phyloP scores from a whole-genome alignment of 2,888 invertebrate species.

The Heliothis peltigera region DNA sequence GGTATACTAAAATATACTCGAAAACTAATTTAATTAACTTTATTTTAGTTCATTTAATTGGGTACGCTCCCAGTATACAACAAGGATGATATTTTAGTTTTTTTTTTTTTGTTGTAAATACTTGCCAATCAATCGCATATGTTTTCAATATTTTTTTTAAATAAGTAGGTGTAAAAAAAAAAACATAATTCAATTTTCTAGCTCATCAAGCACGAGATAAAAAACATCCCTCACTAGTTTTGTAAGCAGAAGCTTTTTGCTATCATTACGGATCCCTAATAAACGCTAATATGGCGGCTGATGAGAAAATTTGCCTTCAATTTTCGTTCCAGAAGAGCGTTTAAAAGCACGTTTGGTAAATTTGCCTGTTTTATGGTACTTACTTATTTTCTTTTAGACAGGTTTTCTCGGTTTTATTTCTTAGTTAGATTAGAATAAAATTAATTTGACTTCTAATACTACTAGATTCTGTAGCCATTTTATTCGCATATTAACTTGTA shows the following conservation, averaged over 20 bases:
- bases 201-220: conserved; percentile 55
- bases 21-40: no score
- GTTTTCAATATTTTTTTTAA: no score
- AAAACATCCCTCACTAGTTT: conserved; percentile 44
- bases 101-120: no score
- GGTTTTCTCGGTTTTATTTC: neutral
- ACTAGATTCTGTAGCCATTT: neutral
- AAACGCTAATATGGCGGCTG: conserved; percentile 58
- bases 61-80: no score
- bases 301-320: conserved; percentile 50
- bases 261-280: conserved; percentile 50
- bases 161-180: no score
- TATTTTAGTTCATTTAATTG: no score
- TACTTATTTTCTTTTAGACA: neutral
- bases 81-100: no score
- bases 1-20: no score
- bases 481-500: no score
- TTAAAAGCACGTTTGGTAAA: conserved; percentile 4
- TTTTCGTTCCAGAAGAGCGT: conserved; percentile 31
- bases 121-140: no score
- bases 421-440: neutral
- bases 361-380: conserved; percentile 25
- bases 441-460: neutral
- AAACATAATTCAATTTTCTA: conserved; percentile 46
- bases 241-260: conserved; percentile 55